Conservation (phyloP, 2,113 vertebrate species). For the Callaeas wilsoni region DNA sequence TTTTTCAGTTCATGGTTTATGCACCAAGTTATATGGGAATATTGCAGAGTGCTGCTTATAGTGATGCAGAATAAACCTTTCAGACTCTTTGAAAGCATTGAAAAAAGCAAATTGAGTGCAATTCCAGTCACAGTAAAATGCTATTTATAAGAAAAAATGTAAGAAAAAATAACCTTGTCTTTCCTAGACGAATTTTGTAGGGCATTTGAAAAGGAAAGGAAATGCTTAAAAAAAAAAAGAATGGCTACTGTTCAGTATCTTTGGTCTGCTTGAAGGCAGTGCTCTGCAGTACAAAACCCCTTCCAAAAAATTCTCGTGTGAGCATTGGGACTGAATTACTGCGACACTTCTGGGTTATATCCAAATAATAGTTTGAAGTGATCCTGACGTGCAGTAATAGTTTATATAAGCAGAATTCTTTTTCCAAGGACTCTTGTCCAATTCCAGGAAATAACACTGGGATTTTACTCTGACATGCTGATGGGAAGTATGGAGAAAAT, state of each 20-base stretch:
- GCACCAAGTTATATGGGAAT: neutral
- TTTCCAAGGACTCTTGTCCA: conserved; percentile 7
- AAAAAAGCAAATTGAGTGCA: neutral
- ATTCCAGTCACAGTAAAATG: neutral
- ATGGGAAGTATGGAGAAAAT: neutral
- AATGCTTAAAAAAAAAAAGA: neutral
- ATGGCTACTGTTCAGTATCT: conserved; percentile 3
- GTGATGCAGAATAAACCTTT: conserved; percentile 11
- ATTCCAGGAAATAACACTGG: neutral
- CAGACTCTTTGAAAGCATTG: neutral
- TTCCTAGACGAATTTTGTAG: conserved; percentile 11
- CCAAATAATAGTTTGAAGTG: conserved; percentile 46
- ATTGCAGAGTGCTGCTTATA: neutral
- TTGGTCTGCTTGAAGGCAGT: conserved; percentile 11
- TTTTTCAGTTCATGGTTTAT: conserved; percentile 8
- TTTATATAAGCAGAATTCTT: conserved; percentile 45
- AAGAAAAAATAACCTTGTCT: neutral
- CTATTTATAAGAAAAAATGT: neutral
- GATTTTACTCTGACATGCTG: neutral
- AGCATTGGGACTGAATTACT: conserved; percentile 52
- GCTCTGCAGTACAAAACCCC: conserved; percentile 9
- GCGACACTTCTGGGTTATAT: conserved; percentile 65
- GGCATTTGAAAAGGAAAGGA: conserved; percentile 1
- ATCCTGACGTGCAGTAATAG: conserved; percentile 39
- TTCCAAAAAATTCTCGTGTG: conserved; percentile 32